Base-by-base conservation (phyloP, 2,113 vertebrate species). In the Tringa solitaria region DNA sequence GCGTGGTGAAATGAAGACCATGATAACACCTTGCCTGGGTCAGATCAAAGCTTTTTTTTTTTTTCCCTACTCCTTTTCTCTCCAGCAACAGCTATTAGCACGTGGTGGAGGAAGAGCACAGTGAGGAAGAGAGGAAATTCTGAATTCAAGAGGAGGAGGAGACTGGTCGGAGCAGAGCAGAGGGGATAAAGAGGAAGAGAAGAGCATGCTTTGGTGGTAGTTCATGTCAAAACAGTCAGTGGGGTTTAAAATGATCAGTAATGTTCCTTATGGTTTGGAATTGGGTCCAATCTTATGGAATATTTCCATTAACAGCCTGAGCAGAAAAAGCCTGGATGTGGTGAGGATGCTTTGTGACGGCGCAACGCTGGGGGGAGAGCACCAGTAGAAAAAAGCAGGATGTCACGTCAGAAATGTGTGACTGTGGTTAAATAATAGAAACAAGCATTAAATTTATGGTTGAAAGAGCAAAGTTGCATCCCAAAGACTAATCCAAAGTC, bases 261-360 rank as follows among this genome's bases (percentile, higher is more conserved):
- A 32, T 5, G 56, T 16, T n/a, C 54, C 48, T 28, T 22, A 13
- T 2, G 60, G 8, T 24, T 12, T 14, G 23, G 48, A 79, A 39
- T 2, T 32, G 56, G 37, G 48, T 15, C 39, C 37, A 10, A 2
- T 53, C 39, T 43, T 17, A 1, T 0, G 8, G 43, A 30, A 12
- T 37, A 21, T 56, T 86, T 81, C 30, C 56, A 7, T 20, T 28
- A 30, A 43, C 2, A 46, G 45, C 57, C 43, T 64, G 12, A 54
- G 48, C 82, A 67, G 78, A n/a, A 83, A 39, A 45, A 57, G 37
- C 60, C 64, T 75, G 37, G 57, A 24, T 2, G n/a, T 20, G 77
- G 37, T 35, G 84, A 51, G n/a, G 67, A 35, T 8, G 1, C 14
- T 27, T 46, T 19, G 23, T 17, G 67, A 2, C 2, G 33, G 27